These are phyloP conservation scores for Anas platyrhynchos DNA, from an alignment of 2,113 vertebrate species.

Conservation along the genomic window DNA sequence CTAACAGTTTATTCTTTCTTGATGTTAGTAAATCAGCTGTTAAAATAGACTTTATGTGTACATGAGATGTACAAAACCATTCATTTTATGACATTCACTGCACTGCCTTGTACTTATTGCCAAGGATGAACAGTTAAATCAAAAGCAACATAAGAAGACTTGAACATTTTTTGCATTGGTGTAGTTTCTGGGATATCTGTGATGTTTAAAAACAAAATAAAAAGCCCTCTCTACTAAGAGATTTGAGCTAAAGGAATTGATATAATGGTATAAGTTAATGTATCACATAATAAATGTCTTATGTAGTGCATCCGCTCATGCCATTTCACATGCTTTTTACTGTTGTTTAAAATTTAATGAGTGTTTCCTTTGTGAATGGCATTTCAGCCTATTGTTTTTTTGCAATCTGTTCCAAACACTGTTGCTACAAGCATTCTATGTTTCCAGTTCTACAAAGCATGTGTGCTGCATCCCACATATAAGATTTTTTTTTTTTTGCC, in stretches of 20 bases:
- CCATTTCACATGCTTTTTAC: background rate
- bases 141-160: background rate
- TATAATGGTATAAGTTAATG: background rate
- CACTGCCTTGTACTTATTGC: no score
- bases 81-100: background rate
- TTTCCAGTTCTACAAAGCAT: background rate
- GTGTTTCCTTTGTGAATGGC: background rate
- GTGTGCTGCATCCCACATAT: background rate
- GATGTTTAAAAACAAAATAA: background rate
- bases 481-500: background rate
- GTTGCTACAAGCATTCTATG: background rate
- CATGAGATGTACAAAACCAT: background rate
- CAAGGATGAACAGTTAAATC: background rate
- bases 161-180: background rate
- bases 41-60: background rate
- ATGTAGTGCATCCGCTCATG: background rate
- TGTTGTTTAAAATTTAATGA: background rate
- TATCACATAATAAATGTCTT: background rate
- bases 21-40: background rate
- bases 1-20: background rate
- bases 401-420: background rate
- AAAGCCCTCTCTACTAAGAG: background rate
- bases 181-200: background rate
- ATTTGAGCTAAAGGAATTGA: background rate
- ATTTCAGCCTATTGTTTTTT: background rate